Percentiles rank a stretch among this genome's conserved stretches.
These are phyloP conservation scores for Parasteatoda tepidariorum DNA, from an alignment of 1,140 invertebrate species.

Conservation along the genomic window DNA sequence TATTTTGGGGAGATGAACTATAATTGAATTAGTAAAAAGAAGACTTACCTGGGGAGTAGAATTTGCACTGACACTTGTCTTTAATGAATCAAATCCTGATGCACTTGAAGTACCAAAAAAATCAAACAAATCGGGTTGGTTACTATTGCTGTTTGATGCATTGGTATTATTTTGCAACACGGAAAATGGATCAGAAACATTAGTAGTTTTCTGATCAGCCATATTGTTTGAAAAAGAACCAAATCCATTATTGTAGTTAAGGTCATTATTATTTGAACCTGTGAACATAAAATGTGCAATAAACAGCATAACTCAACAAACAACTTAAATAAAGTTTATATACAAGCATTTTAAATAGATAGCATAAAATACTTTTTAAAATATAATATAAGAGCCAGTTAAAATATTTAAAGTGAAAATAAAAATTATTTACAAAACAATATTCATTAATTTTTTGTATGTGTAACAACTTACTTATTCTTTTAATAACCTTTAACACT, in stretches of 20 bases:
- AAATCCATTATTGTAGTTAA: conserved; percentile 45
- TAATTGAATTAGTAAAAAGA: not conserved
- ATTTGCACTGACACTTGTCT: conserved; percentile 52
- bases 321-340: too few relatives aligned
- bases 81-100: conserved; percentile 27
- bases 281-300: not conserved
- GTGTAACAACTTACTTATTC: not conserved
- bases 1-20: too few relatives aligned
- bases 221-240: conserved; percentile 28
- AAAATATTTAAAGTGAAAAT: not conserved
- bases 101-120: conserved; percentile 34
- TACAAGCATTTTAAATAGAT: not conserved
- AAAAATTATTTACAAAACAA: not conserved
- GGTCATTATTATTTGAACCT: conserved; percentile 27
- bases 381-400: not conserved
- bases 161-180: conserved; percentile 15
- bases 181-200: conserved; percentile 43
- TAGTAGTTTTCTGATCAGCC: conserved; percentile 1
- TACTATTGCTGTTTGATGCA: not conserved
- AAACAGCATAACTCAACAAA: not conserved
- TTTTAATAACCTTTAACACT: too few relatives aligned
- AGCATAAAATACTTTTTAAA: not conserved
- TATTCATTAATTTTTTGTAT: not conserved
- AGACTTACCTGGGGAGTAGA: conserved; percentile 54
- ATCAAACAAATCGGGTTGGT: conserved; percentile 52